Base-by-base conservation (phyloP, 2,888 invertebrate species). In the Globia sparganii region DNA sequence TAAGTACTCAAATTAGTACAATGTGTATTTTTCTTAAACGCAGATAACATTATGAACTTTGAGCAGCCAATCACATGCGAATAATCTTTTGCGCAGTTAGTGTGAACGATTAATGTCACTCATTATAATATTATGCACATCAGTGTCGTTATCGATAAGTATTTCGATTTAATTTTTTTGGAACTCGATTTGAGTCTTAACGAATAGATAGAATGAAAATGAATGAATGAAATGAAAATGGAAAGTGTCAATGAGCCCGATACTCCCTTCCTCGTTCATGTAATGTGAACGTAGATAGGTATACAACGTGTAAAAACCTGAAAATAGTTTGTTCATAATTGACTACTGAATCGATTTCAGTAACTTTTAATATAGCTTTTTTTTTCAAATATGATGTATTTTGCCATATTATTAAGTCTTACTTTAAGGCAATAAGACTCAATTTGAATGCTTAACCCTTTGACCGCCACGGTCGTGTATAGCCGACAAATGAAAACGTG, bases 31-130 rank as follows among this genome's bases (percentile, higher is more conserved):
- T 85, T 76, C 66, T 46, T 49, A 59, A 53, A 68, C 56, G 0
- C n/a, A 31, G 84, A 81, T 84, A 85, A 77, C 49, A 61, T 43
- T 43, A 56, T 78, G 82, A 84, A 84, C 84, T 85, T 77, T 85
- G 77, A 43, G n/a, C 82, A 59, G 31, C 34, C 76, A 73, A 82
- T 85, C 78, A 43, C 31, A 58, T 13, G 67, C 61, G 59, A 78
- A 75, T 78, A 66, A 78, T 83, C 58, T 80, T 83, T 61, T 84
- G 56, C 84, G 85, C 81, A 85, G 78, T 85, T 76, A 66, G 31
- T 34, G 40, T 49, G 28, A 71, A 64, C 64, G 74, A 74, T 83
- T 74, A 74, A 68, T 83, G 68, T 83, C 80, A 71, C 64, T 62
- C 21, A 53, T 43, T 65, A 77, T 56, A 31, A 40, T 62, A 80